phyloP scores from a whole-genome alignment of 2,113 vertebrate species.

The Leptodactylus fuscus region DNA sequence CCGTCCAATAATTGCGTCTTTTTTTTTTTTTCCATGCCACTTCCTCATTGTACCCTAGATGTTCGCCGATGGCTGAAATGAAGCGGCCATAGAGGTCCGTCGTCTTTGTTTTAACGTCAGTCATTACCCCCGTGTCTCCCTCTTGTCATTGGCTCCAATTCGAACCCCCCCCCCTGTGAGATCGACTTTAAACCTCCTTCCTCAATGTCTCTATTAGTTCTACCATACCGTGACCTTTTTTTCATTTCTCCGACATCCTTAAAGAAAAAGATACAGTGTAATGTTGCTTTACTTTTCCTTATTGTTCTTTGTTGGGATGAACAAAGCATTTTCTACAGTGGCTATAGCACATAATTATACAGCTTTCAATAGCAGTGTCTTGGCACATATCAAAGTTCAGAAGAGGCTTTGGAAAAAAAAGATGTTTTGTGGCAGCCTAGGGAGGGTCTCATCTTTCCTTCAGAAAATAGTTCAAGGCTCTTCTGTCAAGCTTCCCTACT shows the following conservation, averaged over 20 bases:
- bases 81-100: slow-evolving; percentile 70
- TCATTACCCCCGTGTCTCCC: slow-evolving; percentile 76
- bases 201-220: slow-evolving; percentile 84
- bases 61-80: slow-evolving; percentile 71
- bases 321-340: slow-evolving; percentile 84
- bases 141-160: slow-evolving; percentile 77
- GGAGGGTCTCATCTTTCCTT: slow-evolving; percentile 96
- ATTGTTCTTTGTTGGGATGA: slow-evolving; percentile 86
- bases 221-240: slow-evolving; percentile 76
- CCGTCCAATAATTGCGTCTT: slow-evolving; percentile 21
- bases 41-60: slow-evolving; percentile 70
- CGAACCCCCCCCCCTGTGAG: slow-evolving; percentile 76
- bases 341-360: slow-evolving; percentile 86
- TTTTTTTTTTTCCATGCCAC: not conserved
- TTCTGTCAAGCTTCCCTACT: slow-evolving; percentile 90
- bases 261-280: slow-evolving; percentile 84
- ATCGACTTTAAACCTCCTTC: slow-evolving; percentile 82
- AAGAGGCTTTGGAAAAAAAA: slow-evolving; percentile 85
- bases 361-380: slow-evolving; percentile 86
- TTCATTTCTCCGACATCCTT: slow-evolving; percentile 77
- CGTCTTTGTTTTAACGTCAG: slow-evolving; percentile 76
- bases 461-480: slow-evolving; percentile 93
- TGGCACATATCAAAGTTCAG: slow-evolving; percentile 86
- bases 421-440: slow-evolving; percentile 93
- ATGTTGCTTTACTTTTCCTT: slow-evolving; percentile 83